phyloP scores from a whole-genome alignment of 2,113 vertebrate species.

The Ahaetulla prasina region DNA sequence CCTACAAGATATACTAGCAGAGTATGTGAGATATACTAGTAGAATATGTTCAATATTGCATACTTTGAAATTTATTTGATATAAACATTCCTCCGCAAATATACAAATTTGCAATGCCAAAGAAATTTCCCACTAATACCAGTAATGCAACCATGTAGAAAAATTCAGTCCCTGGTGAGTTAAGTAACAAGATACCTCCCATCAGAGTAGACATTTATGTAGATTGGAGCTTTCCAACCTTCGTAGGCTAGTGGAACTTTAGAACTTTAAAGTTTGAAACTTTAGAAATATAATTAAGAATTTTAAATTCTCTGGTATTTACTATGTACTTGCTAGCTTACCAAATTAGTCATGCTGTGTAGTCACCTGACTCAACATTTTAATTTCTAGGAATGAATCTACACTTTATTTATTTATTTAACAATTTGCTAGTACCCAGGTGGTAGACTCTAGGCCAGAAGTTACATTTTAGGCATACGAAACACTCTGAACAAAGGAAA shows the following conservation, averaged over 20 bases:
- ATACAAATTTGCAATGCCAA: neutral
- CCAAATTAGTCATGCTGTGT: neutral
- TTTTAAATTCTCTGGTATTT: neutral
- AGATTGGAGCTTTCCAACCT: neutral
- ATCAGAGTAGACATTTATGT: neutral
- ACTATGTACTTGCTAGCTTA: neutral
- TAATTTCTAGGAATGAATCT: neutral
- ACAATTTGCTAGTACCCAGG: neutral
- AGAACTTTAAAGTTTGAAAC: too few species aligned
- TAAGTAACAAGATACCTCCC: neutral
- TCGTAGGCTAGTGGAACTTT: neutral
- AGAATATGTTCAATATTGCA: neutral
- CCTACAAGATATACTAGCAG: neutral
- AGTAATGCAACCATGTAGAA: neutral
- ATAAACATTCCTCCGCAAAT: neutral
- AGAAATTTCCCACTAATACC: neutral
- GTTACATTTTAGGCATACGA: neutral
- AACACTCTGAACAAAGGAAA: neutral
- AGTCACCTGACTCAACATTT: neutral
- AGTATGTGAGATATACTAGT: too few species aligned
- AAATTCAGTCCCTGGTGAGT: neutral
- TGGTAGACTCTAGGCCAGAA: neutral
- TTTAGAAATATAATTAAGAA: neutral
- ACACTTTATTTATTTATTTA: neutral
- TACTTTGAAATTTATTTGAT: neutral